phyloP scores from a whole-genome alignment of 2,888 invertebrate species.

The Xestia c-nigrum region DNA sequence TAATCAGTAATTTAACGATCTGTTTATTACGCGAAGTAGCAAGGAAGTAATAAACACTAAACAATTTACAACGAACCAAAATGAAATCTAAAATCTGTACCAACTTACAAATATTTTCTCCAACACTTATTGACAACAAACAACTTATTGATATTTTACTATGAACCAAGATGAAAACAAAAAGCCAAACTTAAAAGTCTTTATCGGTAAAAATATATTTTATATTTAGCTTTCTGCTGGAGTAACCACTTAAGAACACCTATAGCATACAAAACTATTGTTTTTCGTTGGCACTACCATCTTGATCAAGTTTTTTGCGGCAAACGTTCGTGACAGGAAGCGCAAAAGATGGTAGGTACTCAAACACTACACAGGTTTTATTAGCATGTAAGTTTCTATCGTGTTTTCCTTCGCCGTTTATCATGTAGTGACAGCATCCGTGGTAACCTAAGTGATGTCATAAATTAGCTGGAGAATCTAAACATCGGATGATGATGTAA shows the following conservation, averaged over 20 bases:
- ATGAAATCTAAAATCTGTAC: background rate
- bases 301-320: conserved; percentile 39
- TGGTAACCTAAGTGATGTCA: conserved; percentile 31
- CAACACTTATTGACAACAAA: background rate
- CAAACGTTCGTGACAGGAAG: conserved; percentile 51
- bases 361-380: conserved; percentile 20
- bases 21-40: conserved; percentile 2
- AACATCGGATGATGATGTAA: conserved; percentile 34
- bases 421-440: conserved; percentile 45
- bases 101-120: background rate
- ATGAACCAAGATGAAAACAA: background rate
- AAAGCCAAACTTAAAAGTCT: background rate
- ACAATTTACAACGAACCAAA: background rate
- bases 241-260: conserved; percentile 12
- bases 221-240: conserved; percentile 24
- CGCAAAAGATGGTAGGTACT: conserved; percentile 15
- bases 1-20: conserved; percentile 26
- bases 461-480: conserved; percentile 22
- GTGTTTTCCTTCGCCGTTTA: conserved; percentile 28
- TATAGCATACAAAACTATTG: conserved; percentile 37
- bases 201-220: background rate
- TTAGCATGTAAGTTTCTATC: conserved; percentile 23
- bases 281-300: conserved; percentile 22
- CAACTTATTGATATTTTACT: background rate
- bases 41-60: conserved; percentile 32